Evolutionary conservation across 2,888 invertebrate species (phyloP).

Genomic region (Phortica magna): DNA sequence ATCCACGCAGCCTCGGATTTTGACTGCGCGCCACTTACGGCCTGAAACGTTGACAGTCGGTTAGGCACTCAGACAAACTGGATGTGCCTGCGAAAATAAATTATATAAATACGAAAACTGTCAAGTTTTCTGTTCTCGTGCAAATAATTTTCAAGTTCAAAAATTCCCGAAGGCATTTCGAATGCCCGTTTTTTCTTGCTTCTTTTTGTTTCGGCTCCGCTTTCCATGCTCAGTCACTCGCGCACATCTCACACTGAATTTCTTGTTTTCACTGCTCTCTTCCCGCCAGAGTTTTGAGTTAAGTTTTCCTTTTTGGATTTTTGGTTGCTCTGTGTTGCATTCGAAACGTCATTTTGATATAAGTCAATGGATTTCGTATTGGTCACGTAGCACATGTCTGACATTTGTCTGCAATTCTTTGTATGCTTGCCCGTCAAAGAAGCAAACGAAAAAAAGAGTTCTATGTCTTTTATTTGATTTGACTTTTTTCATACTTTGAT

Average conservation of each 20-base stretch:
- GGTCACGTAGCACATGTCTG: constrained; percentile 60
- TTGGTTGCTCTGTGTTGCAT: constrained; percentile 10
- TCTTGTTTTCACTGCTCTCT: background rate
- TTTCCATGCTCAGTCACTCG: background rate
- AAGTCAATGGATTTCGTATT: constrained; percentile 71
- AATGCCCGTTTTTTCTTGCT: background rate
- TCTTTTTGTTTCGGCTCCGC: constrained; percentile 1
- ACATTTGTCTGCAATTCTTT: constrained; percentile 28
- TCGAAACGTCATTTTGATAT: constrained; percentile 63
- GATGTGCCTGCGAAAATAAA: background rate
- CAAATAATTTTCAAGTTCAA: constrained; percentile 70
- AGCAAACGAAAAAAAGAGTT: background rate
- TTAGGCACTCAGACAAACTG: background rate
- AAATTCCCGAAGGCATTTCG: constrained; percentile 34
- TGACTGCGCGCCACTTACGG: background rate
- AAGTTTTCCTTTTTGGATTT: background rate
- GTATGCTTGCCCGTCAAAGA: background rate
- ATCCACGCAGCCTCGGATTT: constrained; percentile 2
- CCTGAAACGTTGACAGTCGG: background rate
- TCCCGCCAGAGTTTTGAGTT: background rate
- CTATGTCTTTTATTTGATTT: background rate
- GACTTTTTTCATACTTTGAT: background rate
- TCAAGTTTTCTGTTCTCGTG: constrained; percentile 47
- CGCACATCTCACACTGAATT: constrained; percentile 3
- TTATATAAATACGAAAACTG: constrained; percentile 20